Conservation (phyloP, 2,797 vertebrate species). For the Babyrousa celebensis region DNA sequence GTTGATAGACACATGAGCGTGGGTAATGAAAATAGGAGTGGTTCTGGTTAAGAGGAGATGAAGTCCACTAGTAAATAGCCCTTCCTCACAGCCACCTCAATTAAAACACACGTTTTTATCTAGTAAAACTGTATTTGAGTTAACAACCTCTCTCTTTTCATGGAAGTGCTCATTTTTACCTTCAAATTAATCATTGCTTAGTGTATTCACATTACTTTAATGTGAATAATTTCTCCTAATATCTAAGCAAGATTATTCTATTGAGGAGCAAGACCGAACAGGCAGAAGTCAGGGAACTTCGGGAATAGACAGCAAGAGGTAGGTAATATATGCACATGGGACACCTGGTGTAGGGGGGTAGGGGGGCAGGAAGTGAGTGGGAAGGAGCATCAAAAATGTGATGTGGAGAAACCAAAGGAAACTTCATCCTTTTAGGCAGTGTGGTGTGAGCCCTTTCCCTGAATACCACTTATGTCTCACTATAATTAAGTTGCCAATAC, state of each 20-base stretch:
- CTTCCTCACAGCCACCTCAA: neutral
- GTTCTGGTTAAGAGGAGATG: neutral
- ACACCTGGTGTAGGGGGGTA: too few relatives aligned
- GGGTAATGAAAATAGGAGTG: neutral
- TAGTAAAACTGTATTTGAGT: constrained; percentile 15
- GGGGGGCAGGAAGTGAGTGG: neutral
- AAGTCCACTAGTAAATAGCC: too few relatives aligned
- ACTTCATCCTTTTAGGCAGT: fast-evolving
- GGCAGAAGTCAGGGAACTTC: neutral
- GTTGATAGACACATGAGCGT: neutral
- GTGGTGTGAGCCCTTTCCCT: neutral
- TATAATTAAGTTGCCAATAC: neutral
- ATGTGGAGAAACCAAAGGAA: neutral
- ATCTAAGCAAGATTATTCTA: neutral
- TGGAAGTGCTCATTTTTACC: constrained; percentile 11
- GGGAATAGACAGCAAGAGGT: neutral
- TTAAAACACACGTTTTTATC: neutral
- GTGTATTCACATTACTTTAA: neutral
- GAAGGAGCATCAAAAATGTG: neutral
- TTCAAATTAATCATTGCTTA: neutral
- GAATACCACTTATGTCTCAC: neutral
- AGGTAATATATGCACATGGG: fast-evolving
- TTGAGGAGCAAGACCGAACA: neutral
- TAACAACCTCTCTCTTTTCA: constrained; percentile 25
- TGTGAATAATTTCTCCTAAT: constrained; percentile 26